Evolutionary conservation across 2,888 invertebrate species (phyloP), one percentile per base, ranked within the genome.

Genomic region (Apantesis nais): DNA sequence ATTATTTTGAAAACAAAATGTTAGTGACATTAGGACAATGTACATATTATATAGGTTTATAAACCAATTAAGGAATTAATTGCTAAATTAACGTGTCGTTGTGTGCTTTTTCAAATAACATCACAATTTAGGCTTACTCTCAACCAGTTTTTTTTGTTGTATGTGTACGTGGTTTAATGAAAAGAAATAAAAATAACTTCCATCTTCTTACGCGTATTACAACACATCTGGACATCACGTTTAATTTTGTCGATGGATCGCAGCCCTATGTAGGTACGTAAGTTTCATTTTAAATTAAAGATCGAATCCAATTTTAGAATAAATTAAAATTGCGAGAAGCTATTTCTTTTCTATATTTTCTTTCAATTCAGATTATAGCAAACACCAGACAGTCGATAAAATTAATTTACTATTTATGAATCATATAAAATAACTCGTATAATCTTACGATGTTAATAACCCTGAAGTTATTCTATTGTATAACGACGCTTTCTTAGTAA

Each of bases 401-500:
- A 52, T 1, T n/a, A 41, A 14, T 41, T 14, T 14, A 41, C 11
- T 14, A 41, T 41, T 41, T 11, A 41, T 11, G 16, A 14, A 14
- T 41, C 14, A 41, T 41, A 14, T 41, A 41, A 41, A 14, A 14
- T 41, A 19, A 48, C 1, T 52, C 52, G 11, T 52, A n/a, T 52
- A 52, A 52, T 11, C 52, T 22, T 12, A 12, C 12, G 11, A 11
- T 25, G 12, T n/a, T 25, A 2, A 52, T 52, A 52, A 25, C 2
- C 11, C n/a, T 52, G n/a, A 25, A 25, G 12, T 11, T 25, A 52
- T 52, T 52, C 52, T 52, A 25, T 65, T 34, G 52, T 34, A n/a
- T 55, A 34, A 37, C 52, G n/a, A 52, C 25, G 34, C 19, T 58
- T 66, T 55, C 39, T 52, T 52, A 31, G 22, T 44, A 64, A 65